Conservation (phyloP, 2,888 invertebrate genomes). For the Pristionchus japonicus region DNA sequence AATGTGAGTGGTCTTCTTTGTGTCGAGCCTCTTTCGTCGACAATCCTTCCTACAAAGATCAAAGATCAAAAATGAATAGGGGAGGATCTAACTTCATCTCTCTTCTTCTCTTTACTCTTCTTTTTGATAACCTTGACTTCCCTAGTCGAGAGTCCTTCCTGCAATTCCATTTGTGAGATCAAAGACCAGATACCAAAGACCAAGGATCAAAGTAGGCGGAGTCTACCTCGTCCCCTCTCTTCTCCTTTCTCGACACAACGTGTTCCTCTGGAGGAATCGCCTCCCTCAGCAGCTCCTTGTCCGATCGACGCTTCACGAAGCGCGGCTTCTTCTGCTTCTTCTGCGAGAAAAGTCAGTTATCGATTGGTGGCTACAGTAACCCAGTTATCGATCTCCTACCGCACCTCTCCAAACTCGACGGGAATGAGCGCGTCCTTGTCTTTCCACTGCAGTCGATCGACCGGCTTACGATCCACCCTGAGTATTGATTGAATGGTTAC, state of each 20-base stretch:
- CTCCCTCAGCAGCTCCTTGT: background rate
- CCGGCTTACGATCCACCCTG: background rate
- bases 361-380: background rate
- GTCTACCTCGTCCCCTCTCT: background rate
- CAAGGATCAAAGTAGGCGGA: background rate
- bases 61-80: background rate
- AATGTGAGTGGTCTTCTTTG: background rate
- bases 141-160: background rate
- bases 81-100: background rate
- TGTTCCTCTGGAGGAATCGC: background rate
- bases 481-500: background rate
- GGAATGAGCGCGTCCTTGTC: background rate
- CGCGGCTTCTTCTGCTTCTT: background rate
- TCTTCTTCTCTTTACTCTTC: background rate
- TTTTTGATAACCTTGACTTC: background rate
- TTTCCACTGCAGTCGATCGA: conserved; percentile 21
- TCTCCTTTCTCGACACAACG: background rate
- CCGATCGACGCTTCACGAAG: background rate
- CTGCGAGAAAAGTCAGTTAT: conserved; percentile 3
- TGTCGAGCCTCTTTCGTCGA: background rate
- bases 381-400: background rate
- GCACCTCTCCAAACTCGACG: background rate
- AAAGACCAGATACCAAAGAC: background rate
- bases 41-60: background rate
- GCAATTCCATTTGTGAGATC: background rate